These are phyloP conservation scores for Parotocinclus haroldoi DNA, from an alignment of 2,797 vertebrate genomes.

Conservation along the genomic window DNA sequence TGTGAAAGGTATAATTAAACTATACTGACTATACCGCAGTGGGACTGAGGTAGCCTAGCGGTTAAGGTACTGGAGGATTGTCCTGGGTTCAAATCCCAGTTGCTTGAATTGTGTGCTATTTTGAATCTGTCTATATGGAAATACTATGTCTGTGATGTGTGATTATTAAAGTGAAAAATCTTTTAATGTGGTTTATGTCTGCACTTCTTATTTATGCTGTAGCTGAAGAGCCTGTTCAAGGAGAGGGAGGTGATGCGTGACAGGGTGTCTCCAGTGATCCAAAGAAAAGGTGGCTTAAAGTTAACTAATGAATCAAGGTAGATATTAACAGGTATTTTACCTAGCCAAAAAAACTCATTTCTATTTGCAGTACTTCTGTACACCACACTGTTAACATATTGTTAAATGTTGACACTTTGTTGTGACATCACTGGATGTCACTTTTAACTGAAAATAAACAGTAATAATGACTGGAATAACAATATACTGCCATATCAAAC, in stretches of 20 bases:
- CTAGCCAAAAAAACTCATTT: too few relatives aligned
- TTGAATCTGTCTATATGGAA: neutral
- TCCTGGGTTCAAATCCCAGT: too few relatives aligned
- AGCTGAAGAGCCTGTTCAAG: constrained; percentile 76
- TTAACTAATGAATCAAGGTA: constrained; percentile 55
- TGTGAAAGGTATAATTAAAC: too few relatives aligned
- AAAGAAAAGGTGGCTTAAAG: constrained; percentile 28
- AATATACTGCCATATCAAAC: too few relatives aligned
- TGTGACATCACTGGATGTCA: neutral
- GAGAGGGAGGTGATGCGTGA: constrained; percentile 57
- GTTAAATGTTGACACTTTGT: neutral
- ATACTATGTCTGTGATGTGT: too few relatives aligned
- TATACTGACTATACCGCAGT: too few relatives aligned
- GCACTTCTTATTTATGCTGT: constrained; percentile 5
- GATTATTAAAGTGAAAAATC: too few relatives aligned
- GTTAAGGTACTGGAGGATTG: too few relatives aligned
- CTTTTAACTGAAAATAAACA: neutral
- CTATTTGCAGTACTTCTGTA: too few relatives aligned
- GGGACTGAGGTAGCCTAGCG: too few relatives aligned
- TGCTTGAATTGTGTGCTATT: too few relatives aligned
- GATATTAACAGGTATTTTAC: neutral
- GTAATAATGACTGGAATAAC: neutral
- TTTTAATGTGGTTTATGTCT: neutral
- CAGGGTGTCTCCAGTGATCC: constrained; percentile 38
- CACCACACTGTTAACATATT: neutral